phyloP scores from a whole-genome alignment of 2,888 invertebrate genomes.

The Caenorhabditis sinica region DNA sequence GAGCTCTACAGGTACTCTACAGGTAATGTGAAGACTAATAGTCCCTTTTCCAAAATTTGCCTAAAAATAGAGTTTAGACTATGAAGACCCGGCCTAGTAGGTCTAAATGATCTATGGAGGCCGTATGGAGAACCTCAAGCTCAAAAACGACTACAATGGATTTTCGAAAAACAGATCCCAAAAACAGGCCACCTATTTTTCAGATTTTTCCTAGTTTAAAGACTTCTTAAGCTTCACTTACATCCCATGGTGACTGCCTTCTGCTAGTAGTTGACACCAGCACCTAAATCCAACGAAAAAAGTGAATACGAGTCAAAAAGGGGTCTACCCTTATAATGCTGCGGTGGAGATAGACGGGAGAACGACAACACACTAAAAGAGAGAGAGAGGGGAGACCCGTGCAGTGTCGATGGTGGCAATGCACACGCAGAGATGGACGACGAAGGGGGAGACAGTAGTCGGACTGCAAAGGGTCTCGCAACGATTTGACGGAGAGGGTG shows the following conservation, averaged over 20 bases:
- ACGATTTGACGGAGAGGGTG: slow-evolving; percentile 1
- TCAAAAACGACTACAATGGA: too few species aligned
- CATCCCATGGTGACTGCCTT: slow-evolving; percentile 75
- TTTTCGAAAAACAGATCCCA: neutral
- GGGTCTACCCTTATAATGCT: slow-evolving; percentile 4
- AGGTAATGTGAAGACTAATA: too few species aligned
- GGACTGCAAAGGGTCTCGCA: slow-evolving; percentile 27
- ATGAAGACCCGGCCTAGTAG: too few species aligned
- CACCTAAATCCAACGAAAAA: neutral
- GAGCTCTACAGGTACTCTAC: neutral
- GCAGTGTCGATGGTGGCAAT: slow-evolving; percentile 50
- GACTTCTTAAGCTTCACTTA: slow-evolving; percentile 67
- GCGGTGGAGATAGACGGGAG: slow-evolving; percentile 63
- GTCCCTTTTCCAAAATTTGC: neutral
- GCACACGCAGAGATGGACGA: slow-evolving; percentile 60
- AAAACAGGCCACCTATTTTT: neutral
- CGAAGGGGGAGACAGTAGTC: slow-evolving; percentile 45
- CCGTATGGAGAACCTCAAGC: too few species aligned
- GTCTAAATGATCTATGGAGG: too few species aligned
- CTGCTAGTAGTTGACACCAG: neutral
- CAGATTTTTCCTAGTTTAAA: neutral
- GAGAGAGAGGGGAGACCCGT: too few species aligned
- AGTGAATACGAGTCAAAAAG: neutral
- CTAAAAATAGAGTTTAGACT: too few species aligned
- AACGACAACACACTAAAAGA: slow-evolving; percentile 43